Base-by-base conservation (phyloP, 2,797 vertebrate genomes). In the Melanogrammus aeglefinus region DNA sequence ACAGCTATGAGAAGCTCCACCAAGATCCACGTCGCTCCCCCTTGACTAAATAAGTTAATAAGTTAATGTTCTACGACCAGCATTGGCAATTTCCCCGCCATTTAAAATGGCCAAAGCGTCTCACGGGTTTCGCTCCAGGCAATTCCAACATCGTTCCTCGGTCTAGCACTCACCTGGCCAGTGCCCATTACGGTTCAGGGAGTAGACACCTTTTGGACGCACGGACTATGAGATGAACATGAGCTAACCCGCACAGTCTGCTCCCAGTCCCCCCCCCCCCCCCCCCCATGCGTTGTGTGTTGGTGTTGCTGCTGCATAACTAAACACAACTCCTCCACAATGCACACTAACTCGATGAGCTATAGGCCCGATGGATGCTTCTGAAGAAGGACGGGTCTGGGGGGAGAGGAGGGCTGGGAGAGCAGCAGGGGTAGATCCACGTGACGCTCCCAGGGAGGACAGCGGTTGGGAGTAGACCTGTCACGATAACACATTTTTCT, bases 281-380 rank as follows among this genome's bases (percentile, higher is more conserved):
- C 31, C 31, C 31, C 31, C 31, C 31, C 31, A 33, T 71, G 76
- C 80, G 83, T 80, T 8, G 81, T 86, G 35, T 36, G 35, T 6
- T 36, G 35, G 35, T 36, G 35, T 36, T 75, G 80, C 77, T 76
- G 81, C 81, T 81, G 84, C 88, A 86, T 88, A 89, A 90, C 86
- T 76, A 79, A 86, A 86, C 88, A 91, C 13, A 47, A 47, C 44
- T 14, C 41, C 41, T 44, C 35, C 39, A 88, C 86, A 88, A 84
- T 88, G 83, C 88, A 87, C 88, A 92, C 88, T 90, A 87, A 91
- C 91, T 88, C 87, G 78, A 84, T 72, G 79, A 35, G 63, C 24
- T 51, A 82, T n/a, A 51, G 82, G 31, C 78, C 76, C 92, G 91
- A 92, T 93, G 87, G 91, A 91, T 91, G 86, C 72, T 77, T 85